These are phyloP conservation scores for zebrafish (Danio rerio) DNA, from an alignment of 2,113 vertebrate species.

Conservation along the genomic window GRCz12tu NC_133185.1:46482001-46482500, in stretches of 20 bases:
- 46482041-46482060: too few species aligned
- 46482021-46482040: too few species aligned
- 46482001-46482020: too few species aligned
- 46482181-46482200: slow-evolving; percentile 11
- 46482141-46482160: neutral
- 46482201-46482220: slow-evolving; percentile 15
- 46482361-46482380: too few species aligned
- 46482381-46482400: too few species aligned
- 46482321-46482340: neutral
- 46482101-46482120: neutral
- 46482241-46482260: neutral
- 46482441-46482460: too few species aligned
- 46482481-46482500: too few species aligned
- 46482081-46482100: neutral
- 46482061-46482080: too few species aligned
- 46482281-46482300: neutral
- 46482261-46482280: neutral
- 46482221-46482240: slow-evolving; percentile 7
- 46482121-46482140: neutral
- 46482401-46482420: too few species aligned
- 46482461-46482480: too few species aligned
- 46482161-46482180: neutral
- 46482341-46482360: too few species aligned
- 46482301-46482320: neutral
- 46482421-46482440: too few species aligned